phyloP scores from a whole-genome alignment of 2,113 vertebrate species.

The Porphyrio hochstetteri region DNA sequence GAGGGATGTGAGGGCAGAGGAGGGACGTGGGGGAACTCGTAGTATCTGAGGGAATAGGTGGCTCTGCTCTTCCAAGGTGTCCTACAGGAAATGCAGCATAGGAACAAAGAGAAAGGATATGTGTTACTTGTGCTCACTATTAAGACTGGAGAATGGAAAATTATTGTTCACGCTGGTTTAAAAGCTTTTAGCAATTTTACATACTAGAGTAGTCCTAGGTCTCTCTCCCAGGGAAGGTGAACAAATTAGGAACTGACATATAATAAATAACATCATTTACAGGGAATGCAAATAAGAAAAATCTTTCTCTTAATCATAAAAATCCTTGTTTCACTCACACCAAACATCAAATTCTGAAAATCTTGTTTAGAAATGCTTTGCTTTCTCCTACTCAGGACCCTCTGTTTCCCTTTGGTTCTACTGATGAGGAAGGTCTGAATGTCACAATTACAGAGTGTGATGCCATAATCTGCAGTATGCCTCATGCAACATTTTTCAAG shows the following conservation, averaged over 20 bases:
- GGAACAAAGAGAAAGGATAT: neutral
- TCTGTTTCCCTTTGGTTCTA: neutral
- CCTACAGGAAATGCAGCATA: neutral
- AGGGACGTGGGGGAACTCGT: neutral
- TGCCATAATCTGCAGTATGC: neutral
- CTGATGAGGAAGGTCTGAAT: neutral
- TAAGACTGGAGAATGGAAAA: neutral
- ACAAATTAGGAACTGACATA: neutral
- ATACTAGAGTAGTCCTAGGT: neutral
- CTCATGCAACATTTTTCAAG: neutral
- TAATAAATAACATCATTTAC: neutral
- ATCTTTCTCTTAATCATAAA: neutral
- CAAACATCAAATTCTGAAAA: neutral
- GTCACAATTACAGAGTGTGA: neutral
- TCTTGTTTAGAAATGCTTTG: neutral
- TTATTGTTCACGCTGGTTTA: neutral
- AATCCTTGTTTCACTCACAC: neutral
- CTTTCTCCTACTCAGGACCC: neutral
- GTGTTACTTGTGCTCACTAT: neutral
- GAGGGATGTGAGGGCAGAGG: neutral
- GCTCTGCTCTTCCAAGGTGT: neutral
- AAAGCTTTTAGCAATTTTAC: neutral
- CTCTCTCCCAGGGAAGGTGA: neutral
- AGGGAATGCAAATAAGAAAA: neutral
- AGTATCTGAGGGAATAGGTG: neutral